Conservation (phyloP, 2,113 vertebrate genomes). For the Aldabrachelys gigantea region DNA sequence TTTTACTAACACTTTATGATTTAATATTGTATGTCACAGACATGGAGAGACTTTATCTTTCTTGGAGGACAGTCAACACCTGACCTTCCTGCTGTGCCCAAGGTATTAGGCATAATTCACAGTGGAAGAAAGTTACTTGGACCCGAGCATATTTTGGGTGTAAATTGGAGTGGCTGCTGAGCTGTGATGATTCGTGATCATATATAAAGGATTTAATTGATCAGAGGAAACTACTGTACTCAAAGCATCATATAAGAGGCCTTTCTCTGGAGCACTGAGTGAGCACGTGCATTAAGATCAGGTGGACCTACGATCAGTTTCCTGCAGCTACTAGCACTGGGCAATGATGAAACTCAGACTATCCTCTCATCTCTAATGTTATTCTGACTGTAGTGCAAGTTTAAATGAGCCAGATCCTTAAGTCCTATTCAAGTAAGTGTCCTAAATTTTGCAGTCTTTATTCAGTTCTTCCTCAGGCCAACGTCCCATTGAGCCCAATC, state of each 20-base stretch:
- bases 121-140: not conserved
- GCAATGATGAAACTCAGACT: not conserved
- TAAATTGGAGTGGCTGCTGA: not conserved
- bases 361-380: not conserved
- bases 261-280: rapidly evolving
- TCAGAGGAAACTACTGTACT: not conserved
- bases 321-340: not conserved
- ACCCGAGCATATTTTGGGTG: rapidly evolving
- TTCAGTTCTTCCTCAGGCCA: not conserved
- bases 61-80: not conserved
- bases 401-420: not conserved
- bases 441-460: not conserved
- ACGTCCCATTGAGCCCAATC: rapidly evolving
- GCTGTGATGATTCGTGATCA: not conserved
- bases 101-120: not conserved
- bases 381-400: not conserved
- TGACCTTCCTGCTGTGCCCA: not conserved
- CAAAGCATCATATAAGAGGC: not conserved
- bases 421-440: not conserved
- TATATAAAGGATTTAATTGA: not conserved
- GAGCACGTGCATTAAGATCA: not conserved
- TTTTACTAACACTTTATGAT: not conserved
- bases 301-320: not conserved
- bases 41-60: not conserved
- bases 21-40: not conserved